These are phyloP conservation scores for Camponotus floridanus DNA, from an alignment of 1,140 invertebrate genomes.

Conservation along the genomic window DNA sequence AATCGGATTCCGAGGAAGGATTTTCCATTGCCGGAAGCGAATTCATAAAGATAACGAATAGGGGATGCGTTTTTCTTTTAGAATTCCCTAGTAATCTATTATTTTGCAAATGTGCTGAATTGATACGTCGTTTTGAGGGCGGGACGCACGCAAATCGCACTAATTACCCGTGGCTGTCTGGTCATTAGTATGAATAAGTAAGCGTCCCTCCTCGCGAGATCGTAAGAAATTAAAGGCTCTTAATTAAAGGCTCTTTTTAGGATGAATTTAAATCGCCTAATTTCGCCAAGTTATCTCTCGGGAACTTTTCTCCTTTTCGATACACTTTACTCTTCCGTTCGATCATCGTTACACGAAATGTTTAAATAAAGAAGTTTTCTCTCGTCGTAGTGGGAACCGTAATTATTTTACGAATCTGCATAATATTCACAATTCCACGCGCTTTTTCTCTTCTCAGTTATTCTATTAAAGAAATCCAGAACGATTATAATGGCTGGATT, in stretches of 20 bases:
- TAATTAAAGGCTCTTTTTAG: conserved; percentile 84
- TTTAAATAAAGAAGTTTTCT: conserved; percentile 62
- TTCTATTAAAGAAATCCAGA: conserved; percentile 29
- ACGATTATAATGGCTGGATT: conserved; percentile 60
- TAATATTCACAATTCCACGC: conserved; percentile 16
- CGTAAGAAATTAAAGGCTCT: conserved; percentile 82
- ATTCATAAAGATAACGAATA: conserved; percentile 3
- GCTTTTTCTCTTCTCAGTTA: not conserved
- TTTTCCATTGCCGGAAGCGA: not conserved
- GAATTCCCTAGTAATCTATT: conserved; percentile 18
- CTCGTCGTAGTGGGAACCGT: conserved; percentile 35
- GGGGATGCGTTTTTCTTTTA: not conserved
- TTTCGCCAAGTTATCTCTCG: conserved; percentile 73
- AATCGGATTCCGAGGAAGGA: conserved; percentile 37
- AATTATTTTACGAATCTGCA: conserved; percentile 71
- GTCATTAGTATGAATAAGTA: conserved; percentile 85
- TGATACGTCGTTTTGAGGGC: conserved; percentile 39
- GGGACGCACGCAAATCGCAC: conserved; percentile 57
- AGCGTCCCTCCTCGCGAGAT: conserved; percentile 65
- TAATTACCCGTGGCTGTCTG: conserved; percentile 72
- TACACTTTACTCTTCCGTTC: not conserved
- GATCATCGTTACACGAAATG: conserved; percentile 29
- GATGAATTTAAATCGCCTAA: conserved; percentile 85
- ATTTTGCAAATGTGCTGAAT: conserved; percentile 10
- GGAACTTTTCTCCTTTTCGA: conserved; percentile 34